A percentile compares a stretch with the other conserved stretches of the same genome.
phyloP scores from a whole-genome alignment of 2,797 vertebrate genomes.

The Hypotaenidia philippensis region DNA sequence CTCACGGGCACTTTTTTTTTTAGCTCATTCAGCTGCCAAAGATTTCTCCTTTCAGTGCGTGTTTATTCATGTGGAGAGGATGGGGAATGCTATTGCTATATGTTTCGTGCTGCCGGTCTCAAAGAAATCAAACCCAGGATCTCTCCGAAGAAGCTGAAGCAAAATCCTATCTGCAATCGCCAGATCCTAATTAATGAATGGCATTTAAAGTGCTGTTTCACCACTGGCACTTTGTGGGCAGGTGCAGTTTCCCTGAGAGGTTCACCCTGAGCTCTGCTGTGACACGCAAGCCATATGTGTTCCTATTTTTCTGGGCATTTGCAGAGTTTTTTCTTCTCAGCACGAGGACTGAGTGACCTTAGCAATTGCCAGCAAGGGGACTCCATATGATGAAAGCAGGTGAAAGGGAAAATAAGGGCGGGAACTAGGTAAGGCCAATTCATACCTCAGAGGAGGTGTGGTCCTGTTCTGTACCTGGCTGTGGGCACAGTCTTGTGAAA shows the following conservation, averaged over 20 bases:
- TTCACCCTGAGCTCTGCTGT: not conserved
- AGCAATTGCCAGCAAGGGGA: constrained; percentile 51
- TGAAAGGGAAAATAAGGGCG: constrained; percentile 67
- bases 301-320: constrained; percentile 12
- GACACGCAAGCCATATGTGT: fast-evolving
- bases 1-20: not conserved
- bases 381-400: constrained; percentile 57
- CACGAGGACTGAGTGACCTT: not conserved
- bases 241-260: not conserved
- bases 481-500: constrained; percentile 43
- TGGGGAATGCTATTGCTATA: not conserved
- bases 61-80: not conserved
- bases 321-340: not conserved
- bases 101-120: not conserved
- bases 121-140: not conserved
- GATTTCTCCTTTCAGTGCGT: not conserved
- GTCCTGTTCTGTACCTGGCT: constrained; percentile 34
- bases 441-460: constrained; percentile 65
- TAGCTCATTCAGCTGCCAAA: not conserved
- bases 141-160: not conserved
- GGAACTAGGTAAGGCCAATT: constrained; percentile 24
- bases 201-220: not conserved
- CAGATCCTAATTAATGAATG: not conserved
- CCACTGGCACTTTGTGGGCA: not conserved
- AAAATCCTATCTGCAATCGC: not conserved